phyloP scores from a whole-genome alignment of 2,113 vertebrate genomes.

The Chinchilla lanigera region DNA sequence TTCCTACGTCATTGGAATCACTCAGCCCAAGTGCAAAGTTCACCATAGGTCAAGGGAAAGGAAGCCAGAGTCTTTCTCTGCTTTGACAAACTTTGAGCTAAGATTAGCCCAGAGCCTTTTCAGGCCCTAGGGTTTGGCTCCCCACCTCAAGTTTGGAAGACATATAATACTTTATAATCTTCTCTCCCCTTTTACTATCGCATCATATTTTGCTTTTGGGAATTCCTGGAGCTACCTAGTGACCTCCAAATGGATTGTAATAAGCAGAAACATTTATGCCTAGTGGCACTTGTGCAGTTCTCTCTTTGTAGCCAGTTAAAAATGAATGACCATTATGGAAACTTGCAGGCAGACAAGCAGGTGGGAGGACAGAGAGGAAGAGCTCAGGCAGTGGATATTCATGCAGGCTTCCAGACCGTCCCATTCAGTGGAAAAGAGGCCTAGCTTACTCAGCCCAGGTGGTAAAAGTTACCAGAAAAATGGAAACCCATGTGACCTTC shows the following conservation, averaged over 20 bases:
- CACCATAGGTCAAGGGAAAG: background rate
- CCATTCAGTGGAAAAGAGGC: background rate
- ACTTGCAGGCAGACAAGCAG: background rate
- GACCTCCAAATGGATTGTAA: background rate
- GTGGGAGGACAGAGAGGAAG: background rate
- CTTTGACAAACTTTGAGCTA: background rate
- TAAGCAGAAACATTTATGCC: background rate
- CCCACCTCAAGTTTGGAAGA: background rate
- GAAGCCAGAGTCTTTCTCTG: background rate
- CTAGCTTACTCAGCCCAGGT: background rate
- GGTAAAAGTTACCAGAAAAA: background rate
- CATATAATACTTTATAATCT: background rate
- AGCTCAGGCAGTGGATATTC: background rate
- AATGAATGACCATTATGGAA: conserved; percentile 13
- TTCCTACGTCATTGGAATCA: too few relatives aligned
- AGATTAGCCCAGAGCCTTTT: background rate
- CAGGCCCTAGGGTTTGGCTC: background rate
- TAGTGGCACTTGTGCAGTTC: background rate
- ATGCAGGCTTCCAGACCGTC: background rate
- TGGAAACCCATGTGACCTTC: background rate
- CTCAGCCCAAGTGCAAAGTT: background rate
- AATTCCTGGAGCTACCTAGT: background rate
- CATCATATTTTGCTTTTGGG: background rate
- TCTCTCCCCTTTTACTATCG: background rate
- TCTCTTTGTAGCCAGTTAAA: conserved; percentile 6